Evolutionary conservation across 2,113 vertebrate genomes (phyloP).

Genomic region (Atractosteus spatula): DNA sequence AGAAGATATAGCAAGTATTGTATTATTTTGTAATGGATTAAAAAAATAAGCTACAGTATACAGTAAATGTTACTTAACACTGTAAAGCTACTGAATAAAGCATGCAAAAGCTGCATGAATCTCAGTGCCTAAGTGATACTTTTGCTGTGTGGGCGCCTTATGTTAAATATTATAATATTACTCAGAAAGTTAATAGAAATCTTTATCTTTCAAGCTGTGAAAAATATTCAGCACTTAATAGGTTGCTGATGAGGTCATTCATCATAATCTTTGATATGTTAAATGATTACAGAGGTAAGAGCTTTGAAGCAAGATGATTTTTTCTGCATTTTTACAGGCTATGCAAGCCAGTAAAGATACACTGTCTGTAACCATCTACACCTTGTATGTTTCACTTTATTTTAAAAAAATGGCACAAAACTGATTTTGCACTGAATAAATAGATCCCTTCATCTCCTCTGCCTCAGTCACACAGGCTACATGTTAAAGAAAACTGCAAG

Average conservation of each 20-base stretch:
- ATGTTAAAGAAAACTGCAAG: conserved; percentile 69
- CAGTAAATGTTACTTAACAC: too few species aligned
- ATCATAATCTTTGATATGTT: neutral
- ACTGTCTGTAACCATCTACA: conserved; percentile 56
- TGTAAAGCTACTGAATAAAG: too few species aligned
- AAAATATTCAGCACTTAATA: neutral
- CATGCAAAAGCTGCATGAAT: too few species aligned
- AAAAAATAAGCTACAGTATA: neutral
- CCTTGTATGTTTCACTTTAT: conserved; percentile 63
- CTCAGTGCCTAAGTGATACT: too few species aligned
- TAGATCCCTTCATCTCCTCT: conserved; percentile 75
- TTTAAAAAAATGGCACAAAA: conserved; percentile 39
- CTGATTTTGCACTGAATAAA: conserved; percentile 82
- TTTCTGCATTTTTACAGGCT: conserved; percentile 36
- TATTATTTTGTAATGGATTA: conserved; percentile 24
- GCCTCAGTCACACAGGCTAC: conserved; percentile 72
- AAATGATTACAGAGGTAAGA: conserved; percentile 21
- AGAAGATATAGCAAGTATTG: neutral
- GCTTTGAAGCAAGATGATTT: neutral
- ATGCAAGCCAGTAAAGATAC: conserved; percentile 23
- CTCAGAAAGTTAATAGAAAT: neutral
- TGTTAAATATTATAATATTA: neutral
- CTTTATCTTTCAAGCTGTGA: neutral
- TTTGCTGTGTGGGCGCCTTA: neutral
- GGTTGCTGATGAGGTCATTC: neutral